Conservation (phyloP, 2,113 vertebrate species). For the Poecile atricapillus region DNA sequence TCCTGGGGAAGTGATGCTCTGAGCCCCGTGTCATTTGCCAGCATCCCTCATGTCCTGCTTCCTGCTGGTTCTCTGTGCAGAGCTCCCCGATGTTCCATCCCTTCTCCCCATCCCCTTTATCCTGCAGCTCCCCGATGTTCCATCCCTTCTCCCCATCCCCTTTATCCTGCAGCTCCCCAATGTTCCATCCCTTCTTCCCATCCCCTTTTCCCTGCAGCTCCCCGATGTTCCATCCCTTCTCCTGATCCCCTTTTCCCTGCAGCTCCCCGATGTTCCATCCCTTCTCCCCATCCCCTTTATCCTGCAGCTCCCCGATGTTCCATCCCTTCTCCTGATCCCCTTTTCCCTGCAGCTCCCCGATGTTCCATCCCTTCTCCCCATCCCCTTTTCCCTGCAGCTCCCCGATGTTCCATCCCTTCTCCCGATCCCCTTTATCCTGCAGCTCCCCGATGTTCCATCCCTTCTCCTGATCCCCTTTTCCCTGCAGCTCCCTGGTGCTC, state of each 20-base stretch:
- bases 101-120: not conserved
- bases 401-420: not conserved
- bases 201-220: rapidly evolving
- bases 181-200: not conserved
- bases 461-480: too few species aligned
- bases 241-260: not conserved
- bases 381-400: not conserved
- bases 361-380: too few species aligned
- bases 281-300: not conserved
- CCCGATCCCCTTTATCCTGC: not conserved
- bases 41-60: not conserved
- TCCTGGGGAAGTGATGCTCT: rapidly evolving
- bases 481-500: not conserved
- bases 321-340: not conserved
- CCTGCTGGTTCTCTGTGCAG: rapidly evolving
- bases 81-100: not conserved
- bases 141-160: not conserved
- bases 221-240: not conserved
- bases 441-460: too few species aligned
- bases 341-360: not conserved
- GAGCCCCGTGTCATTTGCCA: rapidly evolving
- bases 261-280: not conserved
- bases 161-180: not conserved
- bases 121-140: rapidly evolving
- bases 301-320: not conserved